A percentile compares a stretch with the other conserved stretches of the same genome.
phyloP scores from a whole-genome alignment of 2,888 invertebrate species.

The Zhengitettix transpicula region DNA sequence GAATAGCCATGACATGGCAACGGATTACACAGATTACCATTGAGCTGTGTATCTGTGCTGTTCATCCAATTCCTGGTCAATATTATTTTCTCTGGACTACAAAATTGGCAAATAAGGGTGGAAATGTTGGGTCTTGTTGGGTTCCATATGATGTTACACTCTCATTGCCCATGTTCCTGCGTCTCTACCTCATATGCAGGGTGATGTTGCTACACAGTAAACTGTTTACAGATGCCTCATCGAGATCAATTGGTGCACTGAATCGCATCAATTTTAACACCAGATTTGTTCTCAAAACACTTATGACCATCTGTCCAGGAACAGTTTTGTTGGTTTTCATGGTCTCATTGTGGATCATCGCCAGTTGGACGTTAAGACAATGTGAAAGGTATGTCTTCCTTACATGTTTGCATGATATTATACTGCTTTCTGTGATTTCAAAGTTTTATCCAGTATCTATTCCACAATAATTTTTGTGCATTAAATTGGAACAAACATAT shows the following conservation, averaged over 20 bases:
- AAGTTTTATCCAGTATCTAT: no score
- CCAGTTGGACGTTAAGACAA: constrained; percentile 95
- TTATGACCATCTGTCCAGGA: constrained; percentile 99
- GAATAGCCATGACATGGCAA: constrained; percentile 99
- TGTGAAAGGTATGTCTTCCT: constrained; percentile 84
- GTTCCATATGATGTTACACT: constrained; percentile 94
- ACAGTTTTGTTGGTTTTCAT: constrained; percentile 96
- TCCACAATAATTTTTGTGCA: no score
- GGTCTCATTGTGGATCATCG: constrained; percentile 98
- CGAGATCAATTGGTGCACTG: constrained; percentile 68
- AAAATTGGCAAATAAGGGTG: constrained; percentile 75
- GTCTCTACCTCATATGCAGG: constrained; percentile 96
- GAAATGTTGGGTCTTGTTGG: constrained; percentile 39
- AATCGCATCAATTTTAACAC: constrained; percentile 98
- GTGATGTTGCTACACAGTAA: constrained; percentile 99
- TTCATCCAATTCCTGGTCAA: constrained; percentile 96
- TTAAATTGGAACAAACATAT: no score
- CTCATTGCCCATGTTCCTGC: constrained; percentile 98
- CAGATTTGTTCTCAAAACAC: constrained; percentile 88
- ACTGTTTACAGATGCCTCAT: constrained; percentile 98
- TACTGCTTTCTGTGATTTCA: no score
- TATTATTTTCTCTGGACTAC: constrained; percentile 94
- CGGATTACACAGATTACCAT: constrained; percentile 81
- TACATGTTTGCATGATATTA: background rate
- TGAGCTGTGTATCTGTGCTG: constrained; percentile 88